A percentile compares a stretch with the other conserved stretches of the same genome.
These are phyloP conservation scores for Drosophila athabasca DNA, from an alignment of 1,140 invertebrate genomes.

Conservation along the genomic window DNA sequence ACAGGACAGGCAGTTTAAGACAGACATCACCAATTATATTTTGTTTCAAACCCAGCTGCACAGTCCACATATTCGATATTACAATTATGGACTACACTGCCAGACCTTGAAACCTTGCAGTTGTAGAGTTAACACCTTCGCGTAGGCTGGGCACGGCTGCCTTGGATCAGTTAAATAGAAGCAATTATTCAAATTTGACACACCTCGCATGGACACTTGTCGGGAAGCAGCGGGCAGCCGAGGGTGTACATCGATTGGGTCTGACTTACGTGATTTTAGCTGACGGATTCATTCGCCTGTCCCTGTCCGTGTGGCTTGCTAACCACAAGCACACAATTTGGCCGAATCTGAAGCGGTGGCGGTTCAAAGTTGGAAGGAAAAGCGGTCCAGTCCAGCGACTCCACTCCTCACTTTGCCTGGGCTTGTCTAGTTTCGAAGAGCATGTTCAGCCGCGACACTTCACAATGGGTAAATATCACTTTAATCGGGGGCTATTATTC, in stretches of 20 bases:
- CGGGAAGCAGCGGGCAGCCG: not conserved
- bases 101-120: constrained; percentile 47
- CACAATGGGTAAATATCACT: constrained; percentile 20
- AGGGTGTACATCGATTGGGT: not conserved
- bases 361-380: constrained; percentile 4
- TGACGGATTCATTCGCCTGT: constrained; percentile 16
- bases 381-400: not conserved
- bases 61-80: not conserved
- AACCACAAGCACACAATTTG: constrained; percentile 3
- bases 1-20: no score
- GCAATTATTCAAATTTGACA: constrained; percentile 45
- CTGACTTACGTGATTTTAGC: constrained; percentile 44
- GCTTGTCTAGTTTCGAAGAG: constrained; percentile 8
- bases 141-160: constrained; percentile 3
- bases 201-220: constrained; percentile 15
- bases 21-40: constrained; percentile 29
- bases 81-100: not conserved
- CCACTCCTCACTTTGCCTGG: not conserved
- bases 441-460: constrained; percentile 27
- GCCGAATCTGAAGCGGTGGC: constrained; percentile 23
- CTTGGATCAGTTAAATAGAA: constrained; percentile 5
- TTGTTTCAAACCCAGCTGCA: not conserved
- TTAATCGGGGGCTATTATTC: constrained; percentile 22
- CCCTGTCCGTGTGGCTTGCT: constrained; percentile 10
- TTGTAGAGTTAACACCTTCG: constrained; percentile 47